Evolutionary conservation across 2,888 invertebrate genomes (phyloP), one percentile per base, ranked within the genome.

Genomic region (Synanthedon andrenaeformis): DNA sequence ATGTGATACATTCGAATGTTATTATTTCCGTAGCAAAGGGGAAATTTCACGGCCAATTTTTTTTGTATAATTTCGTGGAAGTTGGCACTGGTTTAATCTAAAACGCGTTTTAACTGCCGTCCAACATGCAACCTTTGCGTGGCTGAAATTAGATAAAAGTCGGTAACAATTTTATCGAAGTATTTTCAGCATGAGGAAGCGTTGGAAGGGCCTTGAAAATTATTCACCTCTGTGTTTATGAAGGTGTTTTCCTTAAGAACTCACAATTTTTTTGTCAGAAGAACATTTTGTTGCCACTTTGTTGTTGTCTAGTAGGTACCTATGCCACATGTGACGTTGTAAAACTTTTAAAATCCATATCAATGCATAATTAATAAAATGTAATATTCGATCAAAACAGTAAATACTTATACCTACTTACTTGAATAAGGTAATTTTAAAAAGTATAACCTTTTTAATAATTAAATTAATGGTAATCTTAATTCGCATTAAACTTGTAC

Each of bases 11-110:
- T 41, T 35, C 23, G 6, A 51, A n/a, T 51, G 12, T 51, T 49
- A 17, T 49, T 17, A 49, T 49, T 49, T 12, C 75, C 75, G 74
- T 72, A 71, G 66, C 76, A 68, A 79, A 83, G 75, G 74, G 62
- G 68, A 81, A 82, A 85, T 87, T 87, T 86, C 84, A 87, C 77
- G 85, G 85, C 68, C 81, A 82, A 83, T 86, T 85, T 84, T n/a
- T 84, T 82, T 74, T 75, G 76, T 81, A 75, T 35, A 35, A 35
- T 79, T 79, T 79, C 77, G 76, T 79, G 74, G 79, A 79, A 82
- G 77, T 83, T 79, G 74, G 80, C 78, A 74, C 78, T 79, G 79
- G 74, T 82, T 82, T 83, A 83, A 85, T 82, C 79, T 82, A 75
- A 80, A 78, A 70, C 72, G 66, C 60, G 62, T 64, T 72, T 76